These are phyloP conservation scores for Falco biarmicus DNA, from an alignment of 2,797 vertebrate species.

Conservation along the genomic window DNA sequence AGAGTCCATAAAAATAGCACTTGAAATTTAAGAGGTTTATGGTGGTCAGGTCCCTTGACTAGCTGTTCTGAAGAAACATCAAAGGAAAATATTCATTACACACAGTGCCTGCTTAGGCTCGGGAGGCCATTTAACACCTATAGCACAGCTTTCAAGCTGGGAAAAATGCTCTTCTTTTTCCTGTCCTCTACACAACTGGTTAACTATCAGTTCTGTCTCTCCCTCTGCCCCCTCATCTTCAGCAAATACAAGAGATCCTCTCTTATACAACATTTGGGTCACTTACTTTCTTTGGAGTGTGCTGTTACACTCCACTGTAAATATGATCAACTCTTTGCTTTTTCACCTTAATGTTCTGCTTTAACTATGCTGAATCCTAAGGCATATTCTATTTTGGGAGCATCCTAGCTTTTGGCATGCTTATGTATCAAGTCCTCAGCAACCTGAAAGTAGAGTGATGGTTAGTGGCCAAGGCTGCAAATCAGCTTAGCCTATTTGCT, in stretches of 20 bases:
- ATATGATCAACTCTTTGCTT: not conserved
- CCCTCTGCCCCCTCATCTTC: not conserved
- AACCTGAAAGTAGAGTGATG: conserved; percentile 29
- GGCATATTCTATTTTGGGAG: conserved; percentile 18
- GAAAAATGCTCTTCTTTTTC: not conserved
- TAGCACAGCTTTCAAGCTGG: not conserved
- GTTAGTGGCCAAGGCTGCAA: conserved; percentile 43
- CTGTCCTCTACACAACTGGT: not conserved
- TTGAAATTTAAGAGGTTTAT: conserved; percentile 55
- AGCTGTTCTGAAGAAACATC: conserved; percentile 35
- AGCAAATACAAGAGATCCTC: conserved; percentile 10
- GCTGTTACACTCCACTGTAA: not conserved
- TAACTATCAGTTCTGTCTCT: not conserved
- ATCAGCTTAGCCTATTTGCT: conserved; percentile 46
- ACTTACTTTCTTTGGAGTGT: not conserved
- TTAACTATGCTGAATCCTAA: not conserved
- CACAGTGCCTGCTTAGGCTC: not conserved
- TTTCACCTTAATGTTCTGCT: conserved; percentile 10
- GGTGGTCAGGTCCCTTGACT: not conserved
- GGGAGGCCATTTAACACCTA: not conserved
- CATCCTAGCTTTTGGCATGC: not conserved
- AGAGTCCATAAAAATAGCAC: conserved; percentile 56
- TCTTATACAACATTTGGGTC: not conserved
- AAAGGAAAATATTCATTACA: conserved; percentile 10
- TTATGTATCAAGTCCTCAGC: conserved; percentile 21